Percentiles rank a stretch among this genome's conserved stretches.
Conservation (phyloP, 2,113 vertebrate genomes). For the Nanorana parkeri region DNA sequence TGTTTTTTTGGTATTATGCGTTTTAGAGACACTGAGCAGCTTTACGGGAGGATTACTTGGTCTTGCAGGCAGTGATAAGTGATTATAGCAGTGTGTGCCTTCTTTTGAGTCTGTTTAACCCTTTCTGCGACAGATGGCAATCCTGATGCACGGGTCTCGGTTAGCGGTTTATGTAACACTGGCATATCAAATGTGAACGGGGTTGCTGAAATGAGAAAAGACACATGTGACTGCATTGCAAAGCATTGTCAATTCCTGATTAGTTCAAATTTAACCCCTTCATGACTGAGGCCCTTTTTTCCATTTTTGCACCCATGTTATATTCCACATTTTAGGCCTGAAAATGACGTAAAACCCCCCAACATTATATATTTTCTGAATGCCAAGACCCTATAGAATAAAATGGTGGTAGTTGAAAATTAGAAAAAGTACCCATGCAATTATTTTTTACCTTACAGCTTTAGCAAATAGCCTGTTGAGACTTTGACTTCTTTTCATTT, state of each 20-base stretch:
- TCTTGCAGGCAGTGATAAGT: conserved; percentile 29
- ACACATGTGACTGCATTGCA: not conserved
- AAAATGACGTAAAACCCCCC: too few species aligned
- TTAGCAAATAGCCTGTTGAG: too few species aligned
- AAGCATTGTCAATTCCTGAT: not conserved
- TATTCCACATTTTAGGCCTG: too few species aligned
- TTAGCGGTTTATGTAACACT: conserved; percentile 21
- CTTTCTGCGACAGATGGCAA: conserved; percentile 32
- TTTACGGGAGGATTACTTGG: conserved; percentile 32
- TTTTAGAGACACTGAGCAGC: conserved; percentile 43
- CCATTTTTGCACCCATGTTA: too few species aligned
- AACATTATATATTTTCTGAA: too few species aligned
- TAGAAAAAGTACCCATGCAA: too few species aligned
- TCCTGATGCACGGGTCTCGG: not conserved
- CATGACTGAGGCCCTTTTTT: too few species aligned
- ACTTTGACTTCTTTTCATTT: too few species aligned
- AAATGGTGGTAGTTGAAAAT: too few species aligned
- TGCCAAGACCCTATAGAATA: too few species aligned
- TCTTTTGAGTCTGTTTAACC: conserved; percentile 36
- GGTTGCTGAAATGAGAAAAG: not conserved
- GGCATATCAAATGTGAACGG: not conserved
- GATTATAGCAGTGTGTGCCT: conserved; percentile 41
- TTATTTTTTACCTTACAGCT: too few species aligned
- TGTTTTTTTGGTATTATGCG: conserved; percentile 41
- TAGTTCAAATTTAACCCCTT: too few species aligned